Base-by-base conservation (phyloP, 2,797 vertebrate species). In the Paguma larvata region DNA sequence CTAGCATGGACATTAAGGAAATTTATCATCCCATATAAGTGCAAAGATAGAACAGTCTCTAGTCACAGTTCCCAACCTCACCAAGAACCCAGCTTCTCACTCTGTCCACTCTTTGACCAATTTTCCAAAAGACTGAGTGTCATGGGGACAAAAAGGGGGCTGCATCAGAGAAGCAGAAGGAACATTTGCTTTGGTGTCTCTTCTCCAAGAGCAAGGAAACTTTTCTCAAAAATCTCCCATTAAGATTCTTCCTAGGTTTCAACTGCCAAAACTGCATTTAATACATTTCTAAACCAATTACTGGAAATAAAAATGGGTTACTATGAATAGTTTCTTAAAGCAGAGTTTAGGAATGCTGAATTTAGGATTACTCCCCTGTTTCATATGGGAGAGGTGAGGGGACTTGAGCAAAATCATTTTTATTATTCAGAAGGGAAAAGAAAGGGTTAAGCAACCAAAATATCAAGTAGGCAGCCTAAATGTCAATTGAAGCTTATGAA, bases 161-260 rank as follows among this genome's bases (percentile, higher is more conserved):
- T 94, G 19, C 23, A 48, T 30, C 10, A 51, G 27, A 27, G 44
- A 15, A 77, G 38, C 87, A 73, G 85, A 77, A 67, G 32, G 51
- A 72, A 84, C 0, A 16, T 88, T 79, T 89, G 85, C 72, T 80
- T 93, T 51, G 14, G 15, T 89, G 30, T 88, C n/a, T 92, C 41
- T 87, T 88, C 90, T 53, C 96, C 67, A 68, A 92, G 44, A 94
- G 41, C 46, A 94, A 77, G 34, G 79, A 94, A 96, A 59, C 51
- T 77, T 82, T 85, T 48, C 95, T 91, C 34, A 95, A 93, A 95
- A 97, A 98, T 32, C 27, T 34, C 18, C 48, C 30, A 14, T 63
- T 73, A 82, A 38, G 95, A 94, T 78, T 95, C 70, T 67, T 46
- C 73, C 70, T 48, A 82, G 15, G 59, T 93, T 85, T 94, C 51